Evolutionary conservation across 2,888 invertebrate genomes (phyloP), one percentile per base, ranked within the genome.

Genomic region (Eupithecia insigniata): DNA sequence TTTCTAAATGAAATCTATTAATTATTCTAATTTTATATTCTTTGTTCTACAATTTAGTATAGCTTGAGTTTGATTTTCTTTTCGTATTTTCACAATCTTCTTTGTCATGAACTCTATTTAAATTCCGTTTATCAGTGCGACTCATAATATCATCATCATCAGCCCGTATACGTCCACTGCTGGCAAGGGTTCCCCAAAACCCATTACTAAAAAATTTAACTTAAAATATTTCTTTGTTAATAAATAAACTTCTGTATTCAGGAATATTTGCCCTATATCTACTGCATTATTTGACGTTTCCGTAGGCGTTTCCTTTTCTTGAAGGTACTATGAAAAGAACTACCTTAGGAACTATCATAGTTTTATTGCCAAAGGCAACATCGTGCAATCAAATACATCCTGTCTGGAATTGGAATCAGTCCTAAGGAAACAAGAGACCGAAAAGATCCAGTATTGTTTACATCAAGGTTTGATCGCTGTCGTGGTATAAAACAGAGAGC

Each of bases 401-500:
- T 16, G 30, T 60, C 30, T 36, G 61, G n/a, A 32, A 64, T 64
- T 67, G 58, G 22, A 67, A 67, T 14, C 14, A 22, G 36, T 34
- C 64, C 64, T 61, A 61, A 68, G 43, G 34, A 46, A 68, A 64
- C 64, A 34, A 22, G 28, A 62, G 1, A 32, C 34, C 34, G 34
- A 64, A 64, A 36, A 60, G 14, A 43, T 61, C 46, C 60, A 64
- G 69, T 18, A 7, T 66, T 68, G 68, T 71, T 71, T 71, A 67
- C 51, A 22, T 10, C 39, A 36, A 67, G 51, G 26, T 71, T 71
- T 71, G 55, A 74, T 69, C 28, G 61, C 64, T 39, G 43, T 64
- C 69, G 32, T 74, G 46, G 69, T 70, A 69, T 72, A 74, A 74
- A 74, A 67, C 74, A 74, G 71, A 60, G 69, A 66, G 30, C 69